Percentiles rank a stretch among this genome's conserved stretches.
These are phyloP conservation scores for Rhodinocichla rosea DNA, from an alignment of 2,113 vertebrate genomes.

Conservation along the genomic window DNA sequence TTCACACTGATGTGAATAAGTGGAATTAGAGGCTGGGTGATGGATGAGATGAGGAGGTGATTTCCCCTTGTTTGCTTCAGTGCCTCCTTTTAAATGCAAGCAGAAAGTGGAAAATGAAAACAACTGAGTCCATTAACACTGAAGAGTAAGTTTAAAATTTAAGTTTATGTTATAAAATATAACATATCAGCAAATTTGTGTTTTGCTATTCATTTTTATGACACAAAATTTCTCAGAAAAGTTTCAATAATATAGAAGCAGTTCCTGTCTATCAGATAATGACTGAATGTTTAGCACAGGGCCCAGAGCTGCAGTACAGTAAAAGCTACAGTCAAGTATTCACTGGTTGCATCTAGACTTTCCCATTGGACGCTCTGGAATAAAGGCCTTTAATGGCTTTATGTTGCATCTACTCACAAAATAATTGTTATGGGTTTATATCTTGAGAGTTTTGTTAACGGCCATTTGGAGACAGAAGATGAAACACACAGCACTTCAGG, in stretches of 20 bases:
- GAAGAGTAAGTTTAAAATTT: neutral
- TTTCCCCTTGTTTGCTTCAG: neutral
- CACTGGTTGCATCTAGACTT: neutral
- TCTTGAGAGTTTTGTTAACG: neutral
- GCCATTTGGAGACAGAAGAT: neutral
- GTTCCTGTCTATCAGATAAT: neutral
- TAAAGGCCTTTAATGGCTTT: neutral
- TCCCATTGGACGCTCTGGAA: neutral
- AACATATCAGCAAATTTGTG: too few relatives aligned
- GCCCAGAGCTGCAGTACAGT: neutral
- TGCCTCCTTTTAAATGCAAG: neutral
- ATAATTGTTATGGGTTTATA: neutral
- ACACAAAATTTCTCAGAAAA: neutral
- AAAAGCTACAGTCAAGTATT: neutral
- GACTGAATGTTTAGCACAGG: neutral
- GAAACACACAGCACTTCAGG: neutral
- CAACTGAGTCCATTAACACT: neutral
- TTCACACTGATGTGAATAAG: neutral
- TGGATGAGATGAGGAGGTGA: accelerated
- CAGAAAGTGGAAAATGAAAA: neutral
- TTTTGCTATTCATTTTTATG: neutral
- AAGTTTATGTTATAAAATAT: neutral
- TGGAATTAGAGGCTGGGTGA: neutral
- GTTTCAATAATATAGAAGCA: neutral
- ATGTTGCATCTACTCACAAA: neutral